Conservation (phyloP, 2,888 invertebrate species). For the Poecilus cupreus region DNA sequence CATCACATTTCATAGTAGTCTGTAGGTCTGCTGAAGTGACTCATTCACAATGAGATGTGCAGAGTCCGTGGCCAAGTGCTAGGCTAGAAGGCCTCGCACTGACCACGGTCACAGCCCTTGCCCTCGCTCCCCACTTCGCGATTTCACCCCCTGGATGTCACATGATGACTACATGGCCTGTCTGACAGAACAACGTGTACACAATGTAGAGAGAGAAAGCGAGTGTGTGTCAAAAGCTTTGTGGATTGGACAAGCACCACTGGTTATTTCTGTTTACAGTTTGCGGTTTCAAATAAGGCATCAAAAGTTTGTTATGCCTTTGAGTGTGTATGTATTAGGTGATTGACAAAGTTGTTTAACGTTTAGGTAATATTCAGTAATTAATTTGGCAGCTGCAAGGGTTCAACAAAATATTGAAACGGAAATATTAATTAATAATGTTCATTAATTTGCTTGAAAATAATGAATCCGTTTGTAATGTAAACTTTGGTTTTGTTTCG, state of each 20-base stretch:
- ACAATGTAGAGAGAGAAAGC: background rate
- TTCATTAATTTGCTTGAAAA: no score
- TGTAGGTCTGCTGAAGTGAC: background rate
- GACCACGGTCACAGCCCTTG: background rate
- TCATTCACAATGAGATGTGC: background rate
- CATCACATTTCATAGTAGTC: background rate
- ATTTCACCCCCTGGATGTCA: background rate
- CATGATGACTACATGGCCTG: background rate
- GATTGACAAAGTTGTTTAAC: slow-evolving; percentile 1
- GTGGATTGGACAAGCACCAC: background rate
- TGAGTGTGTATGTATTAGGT: background rate
- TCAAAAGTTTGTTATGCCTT: slow-evolving; percentile 25
- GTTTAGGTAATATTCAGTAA: background rate
- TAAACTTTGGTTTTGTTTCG: no score
- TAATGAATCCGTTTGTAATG: no score
- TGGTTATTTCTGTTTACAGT: slow-evolving; percentile 38
- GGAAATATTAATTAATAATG: background rate
- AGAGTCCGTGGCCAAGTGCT: background rate
- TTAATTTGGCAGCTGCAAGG: background rate
- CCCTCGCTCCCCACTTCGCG: no score
- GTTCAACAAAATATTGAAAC: background rate
- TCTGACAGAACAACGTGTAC: no score
- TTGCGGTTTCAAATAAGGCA: slow-evolving; percentile 11
- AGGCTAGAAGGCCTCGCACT: background rate
- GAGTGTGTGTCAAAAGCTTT: slow-evolving; percentile 3